Evolutionary conservation across 2,888 invertebrate species (phyloP).

Genomic region (Resseliella maxima): DNA sequence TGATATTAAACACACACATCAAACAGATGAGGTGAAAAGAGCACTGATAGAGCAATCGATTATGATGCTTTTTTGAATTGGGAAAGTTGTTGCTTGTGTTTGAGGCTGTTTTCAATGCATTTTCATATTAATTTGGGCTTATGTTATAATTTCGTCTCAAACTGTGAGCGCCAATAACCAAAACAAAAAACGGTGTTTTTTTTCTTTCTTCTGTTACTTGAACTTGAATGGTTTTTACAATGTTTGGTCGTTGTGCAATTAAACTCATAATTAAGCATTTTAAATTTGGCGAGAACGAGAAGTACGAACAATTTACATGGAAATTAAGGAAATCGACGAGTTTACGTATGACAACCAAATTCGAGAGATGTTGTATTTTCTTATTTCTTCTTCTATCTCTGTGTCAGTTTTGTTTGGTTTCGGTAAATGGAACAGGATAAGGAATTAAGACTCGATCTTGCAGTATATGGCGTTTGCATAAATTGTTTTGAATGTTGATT

Average conservation of each 20-base stretch:
- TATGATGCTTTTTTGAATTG: neutral
- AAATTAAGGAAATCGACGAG: conserved; percentile 44
- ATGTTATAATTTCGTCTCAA: neutral
- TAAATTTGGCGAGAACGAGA: conserved; percentile 47
- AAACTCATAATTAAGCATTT: conserved; percentile 37
- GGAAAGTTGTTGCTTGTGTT: conserved; percentile 50
- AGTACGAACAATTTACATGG: conserved; percentile 49
- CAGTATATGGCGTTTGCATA: conserved; percentile 45
- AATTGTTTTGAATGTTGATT: neutral
- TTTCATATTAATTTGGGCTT: conserved; percentile 13
- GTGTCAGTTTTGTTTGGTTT: no score
- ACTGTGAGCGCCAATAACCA: neutral
- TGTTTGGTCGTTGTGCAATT: conserved; percentile 30
- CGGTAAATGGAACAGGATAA: conserved; percentile 18
- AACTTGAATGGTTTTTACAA: conserved; percentile 45
- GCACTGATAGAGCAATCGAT: conserved; percentile 5
- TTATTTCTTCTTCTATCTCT: neutral
- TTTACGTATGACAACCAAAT: conserved; percentile 20
- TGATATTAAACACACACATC: conserved; percentile 34
- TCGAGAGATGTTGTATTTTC: neutral
- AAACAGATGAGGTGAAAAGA: neutral
- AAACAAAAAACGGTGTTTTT: neutral
- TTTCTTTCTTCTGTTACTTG: conserved; percentile 12
- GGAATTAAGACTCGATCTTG: conserved; percentile 37
- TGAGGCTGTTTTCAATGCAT: conserved; percentile 28